phyloP scores from a whole-genome alignment of 2,113 vertebrate species.

The Trematocara marginatum region DNA sequence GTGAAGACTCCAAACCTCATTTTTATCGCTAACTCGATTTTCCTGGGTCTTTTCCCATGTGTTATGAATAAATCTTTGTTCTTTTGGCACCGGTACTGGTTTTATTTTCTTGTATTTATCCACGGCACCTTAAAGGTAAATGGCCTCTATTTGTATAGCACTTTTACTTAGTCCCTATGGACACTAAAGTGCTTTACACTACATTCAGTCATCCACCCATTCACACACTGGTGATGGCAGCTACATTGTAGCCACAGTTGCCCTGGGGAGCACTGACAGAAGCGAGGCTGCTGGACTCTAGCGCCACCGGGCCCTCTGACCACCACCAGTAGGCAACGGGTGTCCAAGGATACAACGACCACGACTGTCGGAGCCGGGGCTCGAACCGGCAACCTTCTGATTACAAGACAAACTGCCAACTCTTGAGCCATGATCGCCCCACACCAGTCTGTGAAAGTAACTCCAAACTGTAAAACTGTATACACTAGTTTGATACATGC shows the following conservation, averaged over 20 bases:
- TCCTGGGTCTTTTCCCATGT: background rate
- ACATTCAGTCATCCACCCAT: rapidly evolving
- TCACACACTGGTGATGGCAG: background rate
- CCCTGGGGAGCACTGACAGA: rapidly evolving
- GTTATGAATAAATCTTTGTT: background rate
- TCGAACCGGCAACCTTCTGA: background rate
- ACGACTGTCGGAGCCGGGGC: rapidly evolving
- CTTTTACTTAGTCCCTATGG: background rate
- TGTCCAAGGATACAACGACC: background rate
- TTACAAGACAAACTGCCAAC: rapidly evolving
- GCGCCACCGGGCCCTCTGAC: rapidly evolving
- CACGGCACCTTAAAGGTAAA: rapidly evolving
- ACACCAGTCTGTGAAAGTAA: background rate
- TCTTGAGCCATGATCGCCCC: rapidly evolving
- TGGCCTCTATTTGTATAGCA: background rate
- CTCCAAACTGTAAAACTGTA: background rate
- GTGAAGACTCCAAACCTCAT: background rate
- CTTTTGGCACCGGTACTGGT: background rate
- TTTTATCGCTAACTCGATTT: background rate
- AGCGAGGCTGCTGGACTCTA: rapidly evolving
- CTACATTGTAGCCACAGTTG: rapidly evolving
- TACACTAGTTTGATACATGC: background rate
- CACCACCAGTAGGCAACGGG: background rate
- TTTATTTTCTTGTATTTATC: background rate
- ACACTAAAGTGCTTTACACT: background rate